Conservation (phyloP, 2,113 vertebrate genomes). For the Zapus hudsonius region DNA sequence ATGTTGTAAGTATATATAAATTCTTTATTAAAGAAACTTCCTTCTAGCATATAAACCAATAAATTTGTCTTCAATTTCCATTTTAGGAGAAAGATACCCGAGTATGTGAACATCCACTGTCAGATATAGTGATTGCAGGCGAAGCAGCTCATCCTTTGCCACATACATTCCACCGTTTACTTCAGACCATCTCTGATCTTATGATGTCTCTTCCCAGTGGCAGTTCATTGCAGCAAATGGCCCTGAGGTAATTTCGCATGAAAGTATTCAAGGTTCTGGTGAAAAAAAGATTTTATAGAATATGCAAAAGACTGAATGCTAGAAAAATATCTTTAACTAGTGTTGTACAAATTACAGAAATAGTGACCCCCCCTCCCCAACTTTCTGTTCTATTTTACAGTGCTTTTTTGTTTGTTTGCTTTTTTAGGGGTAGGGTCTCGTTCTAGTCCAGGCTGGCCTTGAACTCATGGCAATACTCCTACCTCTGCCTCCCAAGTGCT, state of each 20-base stretch:
- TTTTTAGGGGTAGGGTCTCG: no score
- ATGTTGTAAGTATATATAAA: not conserved
- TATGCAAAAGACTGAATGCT: constrained; percentile 18
- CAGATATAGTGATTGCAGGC: constrained; percentile 98
- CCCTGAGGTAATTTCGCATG: constrained; percentile 90
- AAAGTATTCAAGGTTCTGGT: not conserved
- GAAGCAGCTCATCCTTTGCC: constrained; percentile 98
- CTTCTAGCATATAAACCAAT: not conserved
- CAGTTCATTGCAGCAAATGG: constrained; percentile 98
- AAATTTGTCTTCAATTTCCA: constrained; percentile 52
- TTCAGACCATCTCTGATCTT: constrained; percentile 99
- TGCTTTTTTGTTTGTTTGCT: no score
- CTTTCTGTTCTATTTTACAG: not conserved
- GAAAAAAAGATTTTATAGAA: not conserved
- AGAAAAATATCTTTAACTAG: not conserved
- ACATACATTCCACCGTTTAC: constrained; percentile 97
- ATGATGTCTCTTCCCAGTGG: constrained; percentile 99
- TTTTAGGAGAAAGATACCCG: constrained; percentile 95
- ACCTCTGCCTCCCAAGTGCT: no score
- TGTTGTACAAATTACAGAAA: not conserved
- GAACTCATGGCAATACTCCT: no score
- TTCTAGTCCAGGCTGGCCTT: no score
- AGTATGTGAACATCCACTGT: constrained; percentile 98
- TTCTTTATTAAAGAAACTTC: not conserved
- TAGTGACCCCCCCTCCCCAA: not conserved